Evolutionary conservation across 2,888 invertebrate genomes (phyloP).

Genomic region (Drosophila infuscata): DNA sequence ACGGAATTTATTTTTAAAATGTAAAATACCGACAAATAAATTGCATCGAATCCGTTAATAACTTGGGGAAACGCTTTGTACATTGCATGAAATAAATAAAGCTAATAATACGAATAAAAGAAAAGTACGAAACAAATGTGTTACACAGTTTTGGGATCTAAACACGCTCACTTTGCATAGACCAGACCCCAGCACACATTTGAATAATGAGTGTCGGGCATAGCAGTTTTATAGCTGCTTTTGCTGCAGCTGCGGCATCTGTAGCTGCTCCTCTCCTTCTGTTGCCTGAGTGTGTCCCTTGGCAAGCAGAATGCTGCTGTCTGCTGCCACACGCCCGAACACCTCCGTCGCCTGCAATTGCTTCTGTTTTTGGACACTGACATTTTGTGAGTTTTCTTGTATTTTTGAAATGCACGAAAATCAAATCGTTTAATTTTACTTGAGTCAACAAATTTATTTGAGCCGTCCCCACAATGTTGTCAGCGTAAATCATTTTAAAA

Average conservation of each 20-base stretch:
- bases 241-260: conserved; percentile 37
- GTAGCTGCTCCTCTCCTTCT: conserved; percentile 16
- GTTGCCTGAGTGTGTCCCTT: conserved; percentile 14
- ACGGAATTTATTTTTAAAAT: not conserved
- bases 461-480: not conserved
- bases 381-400: conserved; percentile 68
- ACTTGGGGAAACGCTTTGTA: conserved; percentile 1
- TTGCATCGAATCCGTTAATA: not conserved
- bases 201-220: conserved; percentile 69
- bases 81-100: not conserved
- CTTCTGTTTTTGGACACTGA: conserved; percentile 55
- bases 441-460: not conserved
- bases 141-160: not conserved
- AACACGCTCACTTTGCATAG: conserved; percentile 19
- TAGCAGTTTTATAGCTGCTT: conserved; percentile 44
- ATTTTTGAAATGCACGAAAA: not conserved
- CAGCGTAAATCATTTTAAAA: not conserved
- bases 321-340: conserved; percentile 6
- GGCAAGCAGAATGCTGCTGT: conserved; percentile 37
- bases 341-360: not conserved
- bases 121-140: conserved; percentile 7
- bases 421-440: not conserved
- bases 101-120: conserved; percentile 4
- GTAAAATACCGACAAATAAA: not conserved
- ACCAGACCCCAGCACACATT: conserved; percentile 53